These are phyloP conservation scores for Callopanchax toddi DNA, from an alignment of 2,113 vertebrate species.

Conservation along the genomic window DNA sequence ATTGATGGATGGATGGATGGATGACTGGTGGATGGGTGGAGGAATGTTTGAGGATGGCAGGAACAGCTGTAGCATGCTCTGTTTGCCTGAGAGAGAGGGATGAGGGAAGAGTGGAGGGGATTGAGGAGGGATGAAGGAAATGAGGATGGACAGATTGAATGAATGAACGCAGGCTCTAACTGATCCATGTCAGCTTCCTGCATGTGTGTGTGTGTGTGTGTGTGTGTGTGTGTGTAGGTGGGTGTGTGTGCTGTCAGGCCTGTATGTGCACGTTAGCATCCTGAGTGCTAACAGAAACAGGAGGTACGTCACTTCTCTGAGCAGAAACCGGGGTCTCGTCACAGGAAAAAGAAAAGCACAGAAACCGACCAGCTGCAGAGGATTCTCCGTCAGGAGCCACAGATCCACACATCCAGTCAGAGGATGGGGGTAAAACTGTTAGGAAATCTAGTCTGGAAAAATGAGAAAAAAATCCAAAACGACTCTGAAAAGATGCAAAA, in stretches of 20 bases:
- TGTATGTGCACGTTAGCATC: constrained; percentile 58
- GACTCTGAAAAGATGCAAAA: too few relatives aligned
- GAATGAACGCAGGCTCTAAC: neutral
- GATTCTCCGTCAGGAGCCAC: too few relatives aligned
- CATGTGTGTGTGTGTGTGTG: constrained; percentile 3
- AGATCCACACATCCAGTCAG: too few relatives aligned
- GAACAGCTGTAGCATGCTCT: constrained; percentile 62
- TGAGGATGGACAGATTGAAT: constrained; percentile 37
- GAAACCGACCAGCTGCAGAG: neutral
- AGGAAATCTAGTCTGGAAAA: neutral
- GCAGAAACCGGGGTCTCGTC: constrained; percentile 12
- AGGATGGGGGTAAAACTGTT: too few relatives aligned
- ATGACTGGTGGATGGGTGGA: constrained; percentile 25
- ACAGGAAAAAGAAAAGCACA: neutral
- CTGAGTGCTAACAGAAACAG: constrained; percentile 59
- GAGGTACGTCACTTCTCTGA: constrained; percentile 57
- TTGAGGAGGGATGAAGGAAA: constrained; percentile 1
- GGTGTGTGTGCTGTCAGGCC: constrained; percentile 41
- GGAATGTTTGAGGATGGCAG: constrained; percentile 59
- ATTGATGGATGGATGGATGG: neutral
- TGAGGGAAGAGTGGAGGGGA: neutral
- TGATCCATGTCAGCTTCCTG: constrained; percentile 30
- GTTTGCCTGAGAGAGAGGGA: constrained; percentile 20
- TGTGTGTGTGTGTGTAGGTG: too few relatives aligned
- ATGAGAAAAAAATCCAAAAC: neutral